Conservation (phyloP, 2,797 vertebrate genomes). For the Smutsia gigantea region DNA sequence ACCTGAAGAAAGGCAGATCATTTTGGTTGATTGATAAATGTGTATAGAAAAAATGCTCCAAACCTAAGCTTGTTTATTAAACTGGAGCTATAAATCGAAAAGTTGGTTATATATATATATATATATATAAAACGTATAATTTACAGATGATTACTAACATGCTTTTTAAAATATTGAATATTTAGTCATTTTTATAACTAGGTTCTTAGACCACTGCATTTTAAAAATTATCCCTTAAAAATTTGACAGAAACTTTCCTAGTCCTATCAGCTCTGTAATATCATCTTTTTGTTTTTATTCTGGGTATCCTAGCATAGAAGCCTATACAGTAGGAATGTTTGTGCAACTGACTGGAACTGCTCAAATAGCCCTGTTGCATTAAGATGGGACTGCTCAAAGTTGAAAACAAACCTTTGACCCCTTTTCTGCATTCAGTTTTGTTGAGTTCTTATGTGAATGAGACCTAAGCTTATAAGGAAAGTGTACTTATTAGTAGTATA, state of each 20-base stretch:
- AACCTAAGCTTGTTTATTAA: background rate
- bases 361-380: background rate
- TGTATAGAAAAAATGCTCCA: background rate
- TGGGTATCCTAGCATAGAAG: background rate
- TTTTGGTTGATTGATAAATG: background rate
- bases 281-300: background rate
- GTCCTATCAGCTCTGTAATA: background rate
- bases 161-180: background rate
- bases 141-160: background rate
- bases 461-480: background rate
- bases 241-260: background rate
- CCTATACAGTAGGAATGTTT: background rate
- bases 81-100: background rate
- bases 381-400: background rate
- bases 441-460: background rate
- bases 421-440: background rate
- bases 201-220: background rate
- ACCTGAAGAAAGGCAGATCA: background rate
- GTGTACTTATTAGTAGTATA: background rate
- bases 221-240: background rate
- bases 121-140: background rate
- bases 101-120: background rate
- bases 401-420: background rate
- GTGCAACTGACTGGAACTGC: background rate
- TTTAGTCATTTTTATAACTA: background rate